Percentiles rank a stretch among this genome's conserved stretches.
These are phyloP conservation scores for Orcinus orca DNA, from an alignment of 2,113 vertebrate genomes.

Conservation along the genomic window DNA sequence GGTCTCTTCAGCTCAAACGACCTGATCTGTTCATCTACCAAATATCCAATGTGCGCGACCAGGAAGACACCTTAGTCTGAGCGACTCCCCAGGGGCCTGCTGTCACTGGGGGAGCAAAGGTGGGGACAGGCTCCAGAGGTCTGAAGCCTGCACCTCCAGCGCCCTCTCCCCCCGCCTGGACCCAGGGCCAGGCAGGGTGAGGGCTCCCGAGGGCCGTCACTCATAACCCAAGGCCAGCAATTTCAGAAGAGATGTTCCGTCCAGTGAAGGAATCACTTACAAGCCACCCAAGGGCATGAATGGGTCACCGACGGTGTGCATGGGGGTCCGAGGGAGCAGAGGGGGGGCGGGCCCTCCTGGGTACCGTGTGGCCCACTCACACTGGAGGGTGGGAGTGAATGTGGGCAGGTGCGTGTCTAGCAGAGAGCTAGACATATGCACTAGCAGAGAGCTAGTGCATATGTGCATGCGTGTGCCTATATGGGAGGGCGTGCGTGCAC, in stretches of 20 bases:
- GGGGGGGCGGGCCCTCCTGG: no score
- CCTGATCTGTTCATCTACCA: no score
- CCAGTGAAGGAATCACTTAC: neutral
- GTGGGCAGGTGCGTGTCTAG: no score
- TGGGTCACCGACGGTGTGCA: accelerated
- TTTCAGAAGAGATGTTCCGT: accelerated
- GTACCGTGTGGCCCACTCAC: accelerated
- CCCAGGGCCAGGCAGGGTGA: neutral
- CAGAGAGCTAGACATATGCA: no score
- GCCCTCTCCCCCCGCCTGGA: accelerated
- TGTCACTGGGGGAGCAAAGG: accelerated
- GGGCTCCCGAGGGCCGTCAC: neutral
- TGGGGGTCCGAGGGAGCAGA: neutral
- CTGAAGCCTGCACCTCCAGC: neutral
- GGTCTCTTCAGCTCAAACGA: neutral
- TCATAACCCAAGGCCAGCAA: no score
- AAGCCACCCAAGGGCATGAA: accelerated
- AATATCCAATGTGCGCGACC: accelerated
- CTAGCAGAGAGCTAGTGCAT: no score
- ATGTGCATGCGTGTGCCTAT: neutral
- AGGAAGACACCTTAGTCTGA: neutral
- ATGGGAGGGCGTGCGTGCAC: neutral
- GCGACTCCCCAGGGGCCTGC: no score
- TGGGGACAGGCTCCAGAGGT: neutral
- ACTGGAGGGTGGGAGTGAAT: neutral